These are phyloP conservation scores for Chelonus insularis DNA, from an alignment of 1,140 invertebrate genomes.

Conservation along the genomic window DNA sequence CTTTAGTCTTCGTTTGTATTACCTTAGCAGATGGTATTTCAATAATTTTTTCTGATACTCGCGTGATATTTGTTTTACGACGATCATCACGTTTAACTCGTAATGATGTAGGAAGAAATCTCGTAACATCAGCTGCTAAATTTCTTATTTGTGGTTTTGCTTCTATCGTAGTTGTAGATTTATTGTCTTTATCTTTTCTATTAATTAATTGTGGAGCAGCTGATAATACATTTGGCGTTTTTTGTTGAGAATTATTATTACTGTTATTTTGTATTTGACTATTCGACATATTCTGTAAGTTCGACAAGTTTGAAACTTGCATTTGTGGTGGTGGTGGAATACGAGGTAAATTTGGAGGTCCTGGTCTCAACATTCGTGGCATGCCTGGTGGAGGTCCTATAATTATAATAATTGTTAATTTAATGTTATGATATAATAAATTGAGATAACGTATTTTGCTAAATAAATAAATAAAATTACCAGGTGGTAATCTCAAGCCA, in stretches of 20 bases:
- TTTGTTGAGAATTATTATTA: constrained; percentile 43
- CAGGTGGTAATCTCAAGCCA: constrained; percentile 57
- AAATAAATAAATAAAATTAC: constrained; percentile 37
- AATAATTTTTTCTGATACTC: constrained; percentile 52
- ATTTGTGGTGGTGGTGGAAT: constrained; percentile 63
- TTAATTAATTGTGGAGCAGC: constrained; percentile 83
- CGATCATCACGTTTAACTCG: constrained; percentile 85
- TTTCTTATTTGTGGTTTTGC: constrained; percentile 95
- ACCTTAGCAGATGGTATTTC: constrained; percentile 53
- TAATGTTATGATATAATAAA: too few species aligned
- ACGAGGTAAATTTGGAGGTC: constrained; percentile 59
- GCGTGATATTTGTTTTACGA: constrained; percentile 52
- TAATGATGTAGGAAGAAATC: constrained; percentile 91
- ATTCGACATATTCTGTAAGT: constrained; percentile 41
- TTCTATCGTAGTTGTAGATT: constrained; percentile 81
- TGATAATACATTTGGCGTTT: constrained; percentile 75
- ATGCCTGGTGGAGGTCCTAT: constrained; percentile 61
- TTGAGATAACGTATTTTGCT: too few species aligned
- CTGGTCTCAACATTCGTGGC: constrained; percentile 63
- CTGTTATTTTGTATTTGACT: constrained; percentile 46
- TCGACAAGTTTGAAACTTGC: constrained; percentile 47
- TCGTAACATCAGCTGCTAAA: constrained; percentile 90
- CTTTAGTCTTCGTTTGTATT: constrained; percentile 73
- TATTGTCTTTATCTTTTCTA: constrained; percentile 64
- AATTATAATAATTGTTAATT: too few species aligned